These are phyloP conservation scores for Oreohelix idahoensis DNA, from an alignment of 1,140 invertebrate genomes.

Conservation along the genomic window DNA sequence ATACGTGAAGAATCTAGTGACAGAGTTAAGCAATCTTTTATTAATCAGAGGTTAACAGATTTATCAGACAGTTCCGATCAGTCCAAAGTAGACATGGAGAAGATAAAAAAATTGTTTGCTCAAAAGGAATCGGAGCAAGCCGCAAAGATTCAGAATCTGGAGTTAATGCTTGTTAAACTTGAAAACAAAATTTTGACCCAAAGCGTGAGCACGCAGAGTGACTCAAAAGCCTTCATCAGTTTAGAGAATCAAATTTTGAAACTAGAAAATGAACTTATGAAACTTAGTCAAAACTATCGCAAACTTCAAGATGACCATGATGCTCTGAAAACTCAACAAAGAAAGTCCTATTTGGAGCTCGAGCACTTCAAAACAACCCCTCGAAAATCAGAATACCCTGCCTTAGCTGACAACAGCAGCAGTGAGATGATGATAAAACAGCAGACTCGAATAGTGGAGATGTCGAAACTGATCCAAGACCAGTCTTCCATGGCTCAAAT, in stretches of 20 bases:
- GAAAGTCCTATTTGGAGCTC: slow-evolving; percentile 34
- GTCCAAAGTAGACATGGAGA: slow-evolving; percentile 20
- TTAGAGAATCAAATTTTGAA: slow-evolving; percentile 67
- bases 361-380: slow-evolving; percentile 11
- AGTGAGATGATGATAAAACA: slow-evolving; percentile 54
- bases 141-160: slow-evolving; percentile 58
- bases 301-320: slow-evolving; percentile 54
- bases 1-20: background rate
- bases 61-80: background rate
- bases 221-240: slow-evolving; percentile 54
- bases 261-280: slow-evolving; percentile 66
- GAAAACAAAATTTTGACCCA: slow-evolving; percentile 64
- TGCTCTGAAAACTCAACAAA: slow-evolving; percentile 51
- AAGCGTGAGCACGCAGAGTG: slow-evolving; percentile 60
- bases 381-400: slow-evolving; percentile 10
- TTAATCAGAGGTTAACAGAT: background rate
- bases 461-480: slow-evolving; percentile 53
- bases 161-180: slow-evolving; percentile 61
- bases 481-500: slow-evolving; percentile 53
- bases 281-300: slow-evolving; percentile 62
- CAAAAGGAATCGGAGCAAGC: slow-evolving; percentile 53
- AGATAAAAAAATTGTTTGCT: slow-evolving; percentile 48
- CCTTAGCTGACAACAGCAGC: slow-evolving; percentile 38
- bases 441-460: slow-evolving; percentile 53
- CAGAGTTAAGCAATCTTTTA: background rate